Evolutionary conservation across 2,888 invertebrate genomes (phyloP), one percentile per base, ranked within the genome.

Genomic region (Dioctria rufipes): DNA sequence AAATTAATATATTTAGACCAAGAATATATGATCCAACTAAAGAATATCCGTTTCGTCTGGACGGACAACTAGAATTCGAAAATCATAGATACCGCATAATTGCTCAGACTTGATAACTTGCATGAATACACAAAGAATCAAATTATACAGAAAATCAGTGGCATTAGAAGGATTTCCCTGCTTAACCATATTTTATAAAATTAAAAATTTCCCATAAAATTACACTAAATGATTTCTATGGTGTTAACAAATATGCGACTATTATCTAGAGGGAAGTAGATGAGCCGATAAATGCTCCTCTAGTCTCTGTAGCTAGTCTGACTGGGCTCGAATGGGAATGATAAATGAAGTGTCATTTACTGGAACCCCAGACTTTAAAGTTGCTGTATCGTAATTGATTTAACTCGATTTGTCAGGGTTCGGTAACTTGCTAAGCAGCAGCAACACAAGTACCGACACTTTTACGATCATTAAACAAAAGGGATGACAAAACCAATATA

Each of bases 401-500:
- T 11, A 37, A 43, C n/a, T 37, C 63, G 77, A 77, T 77, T 77
- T 3, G 77, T 5, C 4, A 61, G 5, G 77, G 77, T 49, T 77
- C 49, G 63, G 63, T 77, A 77, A 77, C 49, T 46, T 42, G 42
- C 49, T 77, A 77, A 77, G 77, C 13, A 46, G 77, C 13, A 46
- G 63, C 4, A 11, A 43, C 63, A 13, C 49, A 46, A 46, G 43
- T 63, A 61, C 73, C 58, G 73, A 8, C 51, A 46, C n/a, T 58
- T 40, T 58, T 40, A 39, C 13, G 73, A 73, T 58, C 73, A 73
- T 73, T 73, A 73, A 73, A 73, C 73, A 73, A 58, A 73, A 58
- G 42, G 58, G 42, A 73, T 73, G 73, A 60, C 73, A 73, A 73
- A 73, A 58, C 73, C 73, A 73, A 58, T 42, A 25, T 25, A 40